These are phyloP conservation scores for Ascidia mentula DNA, from an alignment of 23 tunicate species.

Conservation along the genomic window DNA sequence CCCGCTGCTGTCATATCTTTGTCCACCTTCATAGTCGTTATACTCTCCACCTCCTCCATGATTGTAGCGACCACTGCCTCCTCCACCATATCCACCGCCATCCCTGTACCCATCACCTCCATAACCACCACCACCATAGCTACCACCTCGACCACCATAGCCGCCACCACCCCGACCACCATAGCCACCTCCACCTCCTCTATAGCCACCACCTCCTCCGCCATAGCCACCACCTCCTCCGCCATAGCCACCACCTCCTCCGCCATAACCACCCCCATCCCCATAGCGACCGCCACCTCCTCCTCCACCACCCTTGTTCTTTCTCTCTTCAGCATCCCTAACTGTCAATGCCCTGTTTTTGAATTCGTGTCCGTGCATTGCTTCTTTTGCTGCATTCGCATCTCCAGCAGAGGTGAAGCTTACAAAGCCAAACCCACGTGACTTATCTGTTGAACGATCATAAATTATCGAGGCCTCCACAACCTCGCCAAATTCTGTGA, in stretches of 20 bases:
- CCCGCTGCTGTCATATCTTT: not conserved
- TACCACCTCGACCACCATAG: too few species aligned
- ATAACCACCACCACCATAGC: not conserved
- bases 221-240: not conserved
- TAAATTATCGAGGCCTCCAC: slow-evolving; percentile 28
- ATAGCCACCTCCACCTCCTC: too few species aligned
- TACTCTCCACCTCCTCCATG: not conserved
- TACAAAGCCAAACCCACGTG: slow-evolving; percentile 68
- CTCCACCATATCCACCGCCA: not conserved
- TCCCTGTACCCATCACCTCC: not conserved
- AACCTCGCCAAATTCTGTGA: slow-evolving; percentile 22
- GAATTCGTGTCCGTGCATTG: slow-evolving; percentile 19
- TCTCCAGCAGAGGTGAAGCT: slow-evolving; percentile 15
- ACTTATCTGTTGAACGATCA: slow-evolving; percentile 43
- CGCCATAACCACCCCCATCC: not conserved
- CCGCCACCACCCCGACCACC: not conserved
- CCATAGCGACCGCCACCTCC: not conserved
- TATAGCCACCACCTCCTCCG: not conserved
- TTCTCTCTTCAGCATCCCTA: slow-evolving; percentile 13
- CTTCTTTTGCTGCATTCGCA: slow-evolving; percentile 20
- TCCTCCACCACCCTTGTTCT: slow-evolving; percentile 46
- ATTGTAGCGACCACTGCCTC: not conserved
- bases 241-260: not conserved
- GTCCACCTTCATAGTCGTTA: not conserved
- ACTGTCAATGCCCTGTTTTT: slow-evolving; percentile 31